Base-by-base conservation (phyloP, 1,140 invertebrate species). In the Zeugodacus cucurbitae region DNA sequence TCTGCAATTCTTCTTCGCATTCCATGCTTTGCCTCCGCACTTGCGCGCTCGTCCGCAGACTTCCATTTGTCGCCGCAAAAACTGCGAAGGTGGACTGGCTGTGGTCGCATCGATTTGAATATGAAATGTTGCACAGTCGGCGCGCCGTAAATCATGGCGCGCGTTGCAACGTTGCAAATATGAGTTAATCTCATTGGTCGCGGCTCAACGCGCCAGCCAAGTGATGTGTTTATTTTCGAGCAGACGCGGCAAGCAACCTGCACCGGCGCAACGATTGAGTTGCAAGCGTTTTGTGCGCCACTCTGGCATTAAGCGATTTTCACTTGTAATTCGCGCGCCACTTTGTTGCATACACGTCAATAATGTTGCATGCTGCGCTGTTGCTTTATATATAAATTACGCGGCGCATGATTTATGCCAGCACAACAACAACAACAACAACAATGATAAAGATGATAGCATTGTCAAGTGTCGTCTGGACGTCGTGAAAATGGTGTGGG, bases 21-120 rank as follows among this genome's bases (percentile, higher is more conserved):
- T 44, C 41, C 11, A 29, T 82, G 2, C 74, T 22, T 54, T 6
- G 32, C 14, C 1, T 14, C 17, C 17, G 20, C 67, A 17, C 34
- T 22, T n/a, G 17, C 32, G 67, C 20, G 8, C 22, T 4, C 29
- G 0, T 0, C 64, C 11, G 1, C 5, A 14, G 3, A 6, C 22
- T 26, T 3, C 14, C 26, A 26, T 82, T 82, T 48, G 74, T 82
- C 74, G 74, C 74, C 1, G 20, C 8, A n/a, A 48, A 82, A 82
- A 82, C 74, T 82, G 74, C 74, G 74, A 82, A 82, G 74, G 74
- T 82, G 74, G 74, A 82, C 74, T 82, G 74, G 74, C 10, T 82
- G 74, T 29, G 74, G 41, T 26, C 14, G 67, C 67, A 82, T 48
- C 74, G 74, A 82, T 82, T 82, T 82, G 74, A 82, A 82, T 82